phyloP scores from a whole-genome alignment of 2,113 vertebrate species.

The Eclectus roratus region DNA sequence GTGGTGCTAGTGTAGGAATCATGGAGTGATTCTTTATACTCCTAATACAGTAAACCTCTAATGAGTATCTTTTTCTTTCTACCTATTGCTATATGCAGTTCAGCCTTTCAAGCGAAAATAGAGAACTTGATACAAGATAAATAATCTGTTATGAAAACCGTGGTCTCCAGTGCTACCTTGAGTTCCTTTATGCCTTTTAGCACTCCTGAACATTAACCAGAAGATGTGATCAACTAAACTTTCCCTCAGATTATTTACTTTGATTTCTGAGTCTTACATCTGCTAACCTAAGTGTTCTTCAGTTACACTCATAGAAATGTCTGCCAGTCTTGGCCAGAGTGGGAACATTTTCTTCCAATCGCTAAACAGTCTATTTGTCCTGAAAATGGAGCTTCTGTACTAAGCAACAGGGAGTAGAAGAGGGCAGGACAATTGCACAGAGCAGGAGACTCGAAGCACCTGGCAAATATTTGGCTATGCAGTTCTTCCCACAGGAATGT shows the following conservation, averaged over 20 bases:
- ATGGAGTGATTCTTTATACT: background rate
- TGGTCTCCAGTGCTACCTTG: background rate
- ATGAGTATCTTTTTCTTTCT: background rate
- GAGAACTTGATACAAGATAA: background rate
- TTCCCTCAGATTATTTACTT: background rate
- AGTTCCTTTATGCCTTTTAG: background rate
- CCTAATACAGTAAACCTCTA: background rate
- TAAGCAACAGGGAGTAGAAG: conserved; percentile 22
- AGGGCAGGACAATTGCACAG: background rate
- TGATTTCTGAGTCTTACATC: background rate
- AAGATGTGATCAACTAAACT: background rate
- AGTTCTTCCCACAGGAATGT: conserved; percentile 40
- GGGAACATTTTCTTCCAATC: background rate
- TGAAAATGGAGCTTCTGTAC: conserved; percentile 16
- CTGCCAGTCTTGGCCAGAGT: background rate
- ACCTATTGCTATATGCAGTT: background rate
- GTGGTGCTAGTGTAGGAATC: background rate
- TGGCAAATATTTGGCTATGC: conserved; percentile 19
- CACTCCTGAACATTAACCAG: background rate
- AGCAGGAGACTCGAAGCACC: conserved; percentile 43
- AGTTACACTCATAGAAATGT: background rate
- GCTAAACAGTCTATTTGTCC: conserved; percentile 35
- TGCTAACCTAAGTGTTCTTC: background rate
- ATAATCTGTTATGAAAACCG: background rate
- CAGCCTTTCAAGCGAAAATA: background rate